Base-by-base conservation (phyloP, 64 coral and sea anemone species). In the Montipora foliosa region DNA sequence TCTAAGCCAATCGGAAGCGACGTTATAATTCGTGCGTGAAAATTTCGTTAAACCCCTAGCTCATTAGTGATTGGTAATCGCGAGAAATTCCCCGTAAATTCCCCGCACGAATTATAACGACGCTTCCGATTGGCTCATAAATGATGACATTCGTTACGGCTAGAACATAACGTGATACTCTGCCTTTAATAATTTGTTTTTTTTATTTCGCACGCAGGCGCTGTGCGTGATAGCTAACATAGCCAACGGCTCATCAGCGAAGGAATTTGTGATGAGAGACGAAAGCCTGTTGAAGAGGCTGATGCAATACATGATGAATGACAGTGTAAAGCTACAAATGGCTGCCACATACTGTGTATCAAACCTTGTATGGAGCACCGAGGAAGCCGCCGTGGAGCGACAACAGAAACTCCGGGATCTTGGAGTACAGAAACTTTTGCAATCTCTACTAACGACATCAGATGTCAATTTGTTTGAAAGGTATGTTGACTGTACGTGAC, bases 271-370 rank as follows among this genome's bases (percentile, higher is more conserved):
- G 44, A 95, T 98, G 87, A 81, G 88, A 75, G 94, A 98, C 55
- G 94, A 98, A 22, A 79, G 47, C 0, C n/a, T 98, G 49, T 37
- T 98, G 4, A 90, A 66, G 49, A 74, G 89, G 62, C 61, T 98
- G 53, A 98, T 95, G 91, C 82, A 95, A 24, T 98, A 98, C 72
- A 98, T 98, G 91, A 95, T 95, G 94, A 92, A 95, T 29, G 97
- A 98, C 75, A 93, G 94, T 50, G 94, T 98, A 21, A 95, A 98
- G 82, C 71, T 98, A 44, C 94, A 98, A 80, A 95, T 98, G 94
- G 94, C 97, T 14, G 91, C 97, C 0, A 98, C 94, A 0, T 98
- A 98, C 61, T 95, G 94, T n/a, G 95, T 98, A 44, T 98, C 97
- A 2, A 98, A 98, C 79, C 91, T 98, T 9, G 97, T 95, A 13